These are phyloP conservation scores for Xylocopa sonorina DNA, from an alignment of 1,140 invertebrate genomes.

Conservation along the genomic window DNA sequence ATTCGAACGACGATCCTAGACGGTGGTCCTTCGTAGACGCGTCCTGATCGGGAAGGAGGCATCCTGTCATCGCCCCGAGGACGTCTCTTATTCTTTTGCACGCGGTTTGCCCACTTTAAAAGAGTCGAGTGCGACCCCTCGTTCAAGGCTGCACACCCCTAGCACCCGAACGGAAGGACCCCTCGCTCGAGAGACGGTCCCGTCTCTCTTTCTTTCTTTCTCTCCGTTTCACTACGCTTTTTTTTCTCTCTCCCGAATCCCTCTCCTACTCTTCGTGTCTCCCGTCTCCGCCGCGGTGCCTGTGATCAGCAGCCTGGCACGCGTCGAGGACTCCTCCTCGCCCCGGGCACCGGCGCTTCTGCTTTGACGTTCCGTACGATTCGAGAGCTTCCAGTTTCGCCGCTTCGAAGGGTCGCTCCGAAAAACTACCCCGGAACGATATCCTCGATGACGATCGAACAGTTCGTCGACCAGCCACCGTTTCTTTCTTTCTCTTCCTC, in stretches of 20 bases:
- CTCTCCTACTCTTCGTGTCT: slow-evolving; percentile 57
- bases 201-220: slow-evolving; percentile 29
- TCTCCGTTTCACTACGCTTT: slow-evolving; percentile 25
- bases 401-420: slow-evolving; percentile 60
- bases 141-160: slow-evolving; percentile 70
- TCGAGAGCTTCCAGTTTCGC: slow-evolving; percentile 64
- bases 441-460: slow-evolving; percentile 59
- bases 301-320: slow-evolving; percentile 79
- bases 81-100: slow-evolving; percentile 66
- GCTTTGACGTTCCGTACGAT: slow-evolving; percentile 75
- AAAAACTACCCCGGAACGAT: slow-evolving; percentile 64
- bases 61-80: slow-evolving; percentile 81
- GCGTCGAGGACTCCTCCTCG: slow-evolving; percentile 77
- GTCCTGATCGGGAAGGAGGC: slow-evolving; percentile 77
- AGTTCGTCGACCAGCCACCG: slow-evolving; percentile 43
- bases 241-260: slow-evolving; percentile 44
- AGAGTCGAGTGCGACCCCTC: slow-evolving; percentile 65
- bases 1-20: slow-evolving; percentile 67
- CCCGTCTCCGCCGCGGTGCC: slow-evolving; percentile 69
- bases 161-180: slow-evolving; percentile 73
- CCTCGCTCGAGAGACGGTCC: slow-evolving; percentile 60
- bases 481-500: background rate
- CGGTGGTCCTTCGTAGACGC: slow-evolving; percentile 74
- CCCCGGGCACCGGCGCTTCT: slow-evolving; percentile 78
- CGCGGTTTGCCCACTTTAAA: slow-evolving; percentile 73